Evolutionary conservation across 2,797 vertebrate species (phyloP), one percentile per base, ranked within the genome.

Genomic region (Apogon talboti): DNA sequence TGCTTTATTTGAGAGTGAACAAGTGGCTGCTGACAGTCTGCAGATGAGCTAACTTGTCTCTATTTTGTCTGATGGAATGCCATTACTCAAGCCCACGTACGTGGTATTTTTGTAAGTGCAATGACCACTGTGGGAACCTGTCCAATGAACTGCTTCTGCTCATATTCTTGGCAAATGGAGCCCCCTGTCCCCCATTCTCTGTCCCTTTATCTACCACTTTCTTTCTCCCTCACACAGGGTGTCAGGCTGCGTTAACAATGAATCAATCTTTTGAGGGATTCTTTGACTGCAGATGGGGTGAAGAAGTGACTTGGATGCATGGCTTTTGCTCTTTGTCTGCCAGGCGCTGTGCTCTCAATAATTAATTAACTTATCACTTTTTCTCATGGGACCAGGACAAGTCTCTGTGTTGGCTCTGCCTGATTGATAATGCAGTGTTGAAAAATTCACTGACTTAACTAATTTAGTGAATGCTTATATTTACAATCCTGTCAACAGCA

Each of bases 221-320:
- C 85, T 89, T 89, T 88, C 89, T 88, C 91, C 74, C 87, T 91
- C 91, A 89, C 91, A 89, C 89, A 85, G 90, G 89, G 92, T 93
- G 93, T 94, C 93, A 93, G 92, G 88, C 91, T 88, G 89, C 74
- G 90, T 94, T 94, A 94, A 94, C 93, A 94, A 93, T 94, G 91
- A 94, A 94, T 94, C 93, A 94, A 93, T 94, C 93, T 94, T 94
- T 89, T 84, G 89, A 87, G 90, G 89, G 85, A 87, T 91, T 93
- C 92, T 94, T 94, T 94, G 92, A 94, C 93, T 92, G 91, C 91
- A 92, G 92, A 92, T 93, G 93, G 93, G 92, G 84, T 85, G 91
- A 89, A 92, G 82, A 87, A 91, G 89, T 89, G 89, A 91, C 90
- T 86, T 88, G 85, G 82, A 86, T 91, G 87, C 88, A 70, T 81